Percentiles rank a stretch among this genome's conserved stretches.
Conservation (phyloP, 2,113 vertebrate genomes). For the Mus musculus region GRCm39 chr9:112685001-112685500, state of each 20-base stretch:
- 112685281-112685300: not conserved
- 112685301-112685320: not conserved
- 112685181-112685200: not conserved
- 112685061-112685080: not conserved
- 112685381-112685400: not conserved
- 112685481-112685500: not conserved
- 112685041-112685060: not conserved
- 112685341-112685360: not conserved
- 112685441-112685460: not conserved
- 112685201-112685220: not conserved
- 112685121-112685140: not conserved
- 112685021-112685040: not conserved
- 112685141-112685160: not conserved
- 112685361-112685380: not conserved
- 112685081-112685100: not conserved
- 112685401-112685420: not conserved
- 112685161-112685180: not conserved
- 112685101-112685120: not conserved
- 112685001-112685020: not conserved
- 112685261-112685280: not conserved
- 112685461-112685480: not conserved
- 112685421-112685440: not conserved
- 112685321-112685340: not conserved
- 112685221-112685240: not conserved
- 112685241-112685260: not conserved